A percentile compares a stretch with the other conserved stretches of the same genome.
Conservation (phyloP, 2,113 vertebrate species). For the Oncorhynchus tshawytscha region DNA sequence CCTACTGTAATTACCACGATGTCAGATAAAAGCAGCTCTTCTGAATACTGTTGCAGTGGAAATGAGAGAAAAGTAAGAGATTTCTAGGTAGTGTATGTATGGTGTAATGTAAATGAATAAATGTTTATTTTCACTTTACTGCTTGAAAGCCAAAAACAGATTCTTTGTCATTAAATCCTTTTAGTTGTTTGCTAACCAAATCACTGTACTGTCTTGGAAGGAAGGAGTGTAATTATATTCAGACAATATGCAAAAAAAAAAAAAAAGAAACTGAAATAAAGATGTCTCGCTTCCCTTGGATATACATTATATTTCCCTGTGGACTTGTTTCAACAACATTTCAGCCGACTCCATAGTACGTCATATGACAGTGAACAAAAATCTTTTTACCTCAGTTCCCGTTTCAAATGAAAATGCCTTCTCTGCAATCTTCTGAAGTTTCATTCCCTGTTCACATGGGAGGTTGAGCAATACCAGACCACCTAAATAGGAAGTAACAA, state of each 20-base stretch:
- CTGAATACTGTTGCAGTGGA: too few relatives aligned
- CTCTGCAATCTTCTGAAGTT: slow-evolving; percentile 32
- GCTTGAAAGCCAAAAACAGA: too few relatives aligned
- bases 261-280: neutral
- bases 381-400: slow-evolving; percentile 36
- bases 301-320: too few relatives aligned
- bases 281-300: too few relatives aligned
- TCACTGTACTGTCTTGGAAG: neutral
- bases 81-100: too few relatives aligned
- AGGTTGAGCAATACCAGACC: slow-evolving; percentile 35
- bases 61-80: too few relatives aligned
- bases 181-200: neutral
- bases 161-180: too few relatives aligned
- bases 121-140: too few relatives aligned
- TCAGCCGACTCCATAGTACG: too few relatives aligned
- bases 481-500: slow-evolving; percentile 32
- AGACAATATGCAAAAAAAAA: neutral
- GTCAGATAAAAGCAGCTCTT: too few relatives aligned
- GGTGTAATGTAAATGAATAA: too few relatives aligned
- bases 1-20: slow-evolving; percentile 30
- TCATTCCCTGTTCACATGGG: slow-evolving; percentile 42
- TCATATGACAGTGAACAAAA: neutral
- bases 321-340: too few relatives aligned
- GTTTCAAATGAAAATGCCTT: slow-evolving; percentile 37
- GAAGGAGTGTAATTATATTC: neutral